Conservation (phyloP, 2,797 vertebrate genomes). For the Botia kubotai region DNA sequence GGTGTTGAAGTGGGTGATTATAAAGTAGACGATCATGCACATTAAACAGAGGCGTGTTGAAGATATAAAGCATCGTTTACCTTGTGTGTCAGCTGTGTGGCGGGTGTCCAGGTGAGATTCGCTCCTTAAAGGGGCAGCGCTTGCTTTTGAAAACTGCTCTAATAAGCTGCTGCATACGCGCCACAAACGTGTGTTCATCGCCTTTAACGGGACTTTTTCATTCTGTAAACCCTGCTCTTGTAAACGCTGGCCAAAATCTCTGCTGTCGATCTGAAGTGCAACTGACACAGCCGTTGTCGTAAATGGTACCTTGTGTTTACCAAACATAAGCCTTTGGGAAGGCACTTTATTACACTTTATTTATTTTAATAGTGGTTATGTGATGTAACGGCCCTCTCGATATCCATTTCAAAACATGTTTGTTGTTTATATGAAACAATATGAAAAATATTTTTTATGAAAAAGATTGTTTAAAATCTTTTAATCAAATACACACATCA, state of each 20-base stretch:
- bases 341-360: too few species aligned
- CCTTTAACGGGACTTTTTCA: slow-evolving; percentile 71
- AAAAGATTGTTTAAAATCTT: not conserved
- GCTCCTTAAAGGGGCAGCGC: slow-evolving; percentile 76
- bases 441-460: too few species aligned
- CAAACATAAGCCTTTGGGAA: too few species aligned
- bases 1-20: slow-evolving; percentile 8
- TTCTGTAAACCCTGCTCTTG: slow-evolving; percentile 35
- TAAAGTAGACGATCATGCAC: slow-evolving; percentile 25
- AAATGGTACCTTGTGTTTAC: not conserved
- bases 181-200: slow-evolving; percentile 74
- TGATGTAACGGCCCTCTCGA: not conserved
- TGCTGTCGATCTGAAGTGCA: not conserved
- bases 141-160: slow-evolving; percentile 75
- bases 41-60: slow-evolving; percentile 47
- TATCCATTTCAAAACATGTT: not conserved
- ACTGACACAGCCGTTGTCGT: not conserved
- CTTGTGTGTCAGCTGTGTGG: slow-evolving; percentile 77
- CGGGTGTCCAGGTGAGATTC: slow-evolving; percentile 76
- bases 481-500: not conserved
- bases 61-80: slow-evolving; percentile 70
- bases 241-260: not conserved
- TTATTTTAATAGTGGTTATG: not conserved
- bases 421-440: not conserved
- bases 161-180: slow-evolving; percentile 67